phyloP scores from a whole-genome alignment of 35 echinoderm and acorn worm genomes.

The Anneissia japonica region DNA sequence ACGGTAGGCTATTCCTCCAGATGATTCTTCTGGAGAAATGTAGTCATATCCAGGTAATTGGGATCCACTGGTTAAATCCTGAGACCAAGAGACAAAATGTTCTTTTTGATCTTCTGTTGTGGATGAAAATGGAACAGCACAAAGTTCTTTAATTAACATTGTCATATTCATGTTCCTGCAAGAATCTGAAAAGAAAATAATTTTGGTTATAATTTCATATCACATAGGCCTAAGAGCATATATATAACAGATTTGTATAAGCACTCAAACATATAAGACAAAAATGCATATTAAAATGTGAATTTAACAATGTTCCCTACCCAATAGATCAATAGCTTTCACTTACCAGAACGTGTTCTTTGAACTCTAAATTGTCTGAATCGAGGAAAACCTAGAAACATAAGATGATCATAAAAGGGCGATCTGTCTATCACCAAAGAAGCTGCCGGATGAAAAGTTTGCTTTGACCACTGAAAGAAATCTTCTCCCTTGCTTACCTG shows the following conservation, averaged over 20 bases:
- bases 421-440: background rate
- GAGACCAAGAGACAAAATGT: background rate
- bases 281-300: too few relatives aligned
- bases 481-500: background rate
- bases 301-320: too few relatives aligned
- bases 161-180: background rate
- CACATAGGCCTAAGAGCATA: too few relatives aligned
- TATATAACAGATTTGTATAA: too few relatives aligned
- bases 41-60: background rate
- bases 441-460: background rate
- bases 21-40: background rate
- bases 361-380: background rate
- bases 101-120: background rate
- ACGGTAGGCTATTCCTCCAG: background rate
- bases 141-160: background rate
- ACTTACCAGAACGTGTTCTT: background rate
- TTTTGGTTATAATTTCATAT: too few relatives aligned
- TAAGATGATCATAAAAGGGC: background rate
- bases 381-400: background rate
- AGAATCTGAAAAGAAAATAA: background rate
- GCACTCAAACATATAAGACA: too few relatives aligned
- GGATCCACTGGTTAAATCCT: background rate
- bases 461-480: background rate
- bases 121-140: background rate
- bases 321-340: too few relatives aligned